These are phyloP conservation scores for Saccostrea echinata DNA, from an alignment of 1,140 invertebrate species.

Conservation along the genomic window DNA sequence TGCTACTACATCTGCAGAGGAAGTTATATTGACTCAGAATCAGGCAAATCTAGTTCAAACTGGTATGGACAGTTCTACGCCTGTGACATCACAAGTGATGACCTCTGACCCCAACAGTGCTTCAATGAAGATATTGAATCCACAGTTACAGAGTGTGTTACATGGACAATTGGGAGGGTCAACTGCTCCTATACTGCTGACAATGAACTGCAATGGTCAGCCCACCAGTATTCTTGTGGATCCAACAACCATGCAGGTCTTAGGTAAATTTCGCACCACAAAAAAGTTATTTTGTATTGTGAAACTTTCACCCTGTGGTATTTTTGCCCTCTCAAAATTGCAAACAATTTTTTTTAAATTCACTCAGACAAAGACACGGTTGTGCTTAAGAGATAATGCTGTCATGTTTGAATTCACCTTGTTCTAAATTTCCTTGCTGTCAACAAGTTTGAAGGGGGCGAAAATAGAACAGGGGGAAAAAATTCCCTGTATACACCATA, in stretches of 20 bases:
- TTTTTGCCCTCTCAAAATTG: too few relatives aligned
- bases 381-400: too few relatives aligned
- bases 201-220: slow-evolving; percentile 70
- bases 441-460: too few relatives aligned
- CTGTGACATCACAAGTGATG: slow-evolving; percentile 35
- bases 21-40: slow-evolving; percentile 2
- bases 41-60: slow-evolving; percentile 6
- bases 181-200: slow-evolving; percentile 66
- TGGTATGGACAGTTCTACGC: not conserved
- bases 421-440: too few relatives aligned
- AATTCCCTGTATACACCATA: too few relatives aligned
- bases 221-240: slow-evolving; percentile 71
- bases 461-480: too few relatives aligned
- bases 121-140: slow-evolving; percentile 32
- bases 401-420: too few relatives aligned
- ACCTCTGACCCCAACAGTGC: slow-evolving; percentile 37
- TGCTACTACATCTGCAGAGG: slow-evolving; percentile 40
- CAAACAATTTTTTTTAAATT: too few relatives aligned
- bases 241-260: slow-evolving; percentile 71
- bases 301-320: too few relatives aligned
- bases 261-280: slow-evolving; percentile 48
- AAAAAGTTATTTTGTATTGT: too few relatives aligned
- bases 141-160: slow-evolving; percentile 46
- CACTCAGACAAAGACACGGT: too few relatives aligned
- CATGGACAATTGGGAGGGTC: slow-evolving; percentile 48